Conservation (phyloP, 2,113 vertebrate genomes). For the Gadus chalcogrammus region DNA sequence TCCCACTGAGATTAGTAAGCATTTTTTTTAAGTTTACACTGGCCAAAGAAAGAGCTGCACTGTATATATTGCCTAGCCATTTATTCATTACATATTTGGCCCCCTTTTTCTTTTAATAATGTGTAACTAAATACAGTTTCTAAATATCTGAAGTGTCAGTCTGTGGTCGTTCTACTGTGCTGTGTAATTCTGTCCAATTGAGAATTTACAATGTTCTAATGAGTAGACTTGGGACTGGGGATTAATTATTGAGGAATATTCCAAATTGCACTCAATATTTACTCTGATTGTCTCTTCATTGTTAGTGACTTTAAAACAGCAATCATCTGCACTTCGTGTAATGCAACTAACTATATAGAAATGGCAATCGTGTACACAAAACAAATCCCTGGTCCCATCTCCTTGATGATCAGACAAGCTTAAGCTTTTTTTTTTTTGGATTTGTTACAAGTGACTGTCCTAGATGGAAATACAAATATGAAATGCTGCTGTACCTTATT, state of each 20-base stretch:
- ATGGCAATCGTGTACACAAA: not conserved
- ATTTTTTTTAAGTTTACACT: not conserved
- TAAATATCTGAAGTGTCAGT: conserved; percentile 13
- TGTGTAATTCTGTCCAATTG: conserved; percentile 14
- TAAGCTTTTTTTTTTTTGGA: conserved; percentile 48
- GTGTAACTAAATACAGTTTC: conserved; percentile 7
- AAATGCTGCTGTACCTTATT: conserved; percentile 61
- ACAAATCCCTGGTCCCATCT: too few species aligned
- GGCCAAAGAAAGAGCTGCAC: not conserved
- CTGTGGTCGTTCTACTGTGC: conserved; percentile 25
- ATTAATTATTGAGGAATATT: not conserved
- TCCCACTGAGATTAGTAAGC: too few species aligned
- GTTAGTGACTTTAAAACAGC: too few species aligned
- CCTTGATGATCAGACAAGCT: not conserved
- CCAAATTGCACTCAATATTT: too few species aligned
- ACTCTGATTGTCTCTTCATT: too few species aligned
- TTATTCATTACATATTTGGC: not conserved
- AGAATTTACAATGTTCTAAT: conserved; percentile 2
- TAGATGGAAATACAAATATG: conserved; percentile 31
- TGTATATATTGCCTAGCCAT: not conserved
- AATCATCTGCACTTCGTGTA: too few species aligned
- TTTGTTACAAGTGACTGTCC: conserved; percentile 46
- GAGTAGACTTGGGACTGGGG: not conserved
- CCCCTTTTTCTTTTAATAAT: conserved; percentile 27
- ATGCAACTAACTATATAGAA: not conserved